Base-by-base conservation (phyloP, 2,888 invertebrate species). In the Spodoptera littoralis region DNA sequence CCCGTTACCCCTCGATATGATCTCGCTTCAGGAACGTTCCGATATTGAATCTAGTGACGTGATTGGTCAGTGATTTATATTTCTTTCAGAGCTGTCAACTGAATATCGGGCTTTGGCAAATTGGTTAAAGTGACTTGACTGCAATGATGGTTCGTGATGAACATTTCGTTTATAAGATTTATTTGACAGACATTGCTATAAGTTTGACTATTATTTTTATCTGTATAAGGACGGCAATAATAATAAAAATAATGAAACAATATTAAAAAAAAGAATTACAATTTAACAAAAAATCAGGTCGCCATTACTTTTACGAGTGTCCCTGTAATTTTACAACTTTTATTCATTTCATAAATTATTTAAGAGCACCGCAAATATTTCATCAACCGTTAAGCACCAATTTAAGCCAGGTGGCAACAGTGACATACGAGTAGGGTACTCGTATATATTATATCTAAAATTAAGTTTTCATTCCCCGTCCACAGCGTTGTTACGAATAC, bases 1-100 rank as follows among this genome's bases (percentile, higher is more conserved):
- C n/a, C n/a, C n/a, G n/a, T n/a, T n/a, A n/a, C n/a, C n/a, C n/a
- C n/a, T n/a, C n/a, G n/a, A n/a, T n/a, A 68, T 74, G 60, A 61
- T 65, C 62, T 65, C 57, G 51, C 41, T 61, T 60, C 45, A 46
- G 43, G 60, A 70, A 58, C 59, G 65, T 48, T 62, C 63, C 50
- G 49, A 63, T 71, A 71, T 63, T 60, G 63, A 71, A 67, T 63
- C 55, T 48, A 13, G 53, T 11, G 47, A 57, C 57, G 53, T 49
- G 60, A 72, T 67, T 61, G 63, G 68, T 47, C 46, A 66, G 59
- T 60, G 75, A 75, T 73, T 73, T 75, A 71, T 67, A 65, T 70
- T 55, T 60, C 44, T 59, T 61, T 67, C 27, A 18, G 30, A 9
- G 43, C 53, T 62, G 60, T 60, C 65, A 65, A 18, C 22, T 45